phyloP scores from a whole-genome alignment of 2,797 vertebrate genomes.

The Catharus ustulatus region DNA sequence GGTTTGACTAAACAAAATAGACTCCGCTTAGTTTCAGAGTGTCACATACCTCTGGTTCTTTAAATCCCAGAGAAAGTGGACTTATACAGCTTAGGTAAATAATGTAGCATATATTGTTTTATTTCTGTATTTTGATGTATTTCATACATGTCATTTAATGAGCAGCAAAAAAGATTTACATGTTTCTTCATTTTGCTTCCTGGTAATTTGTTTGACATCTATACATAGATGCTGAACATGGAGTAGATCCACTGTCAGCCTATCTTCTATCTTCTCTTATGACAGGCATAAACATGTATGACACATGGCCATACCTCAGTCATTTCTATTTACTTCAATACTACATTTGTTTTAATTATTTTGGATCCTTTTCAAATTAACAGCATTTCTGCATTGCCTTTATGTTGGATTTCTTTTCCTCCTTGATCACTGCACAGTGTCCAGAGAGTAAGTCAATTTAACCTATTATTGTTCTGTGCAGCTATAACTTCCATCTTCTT shows the following conservation, averaged over 20 bases:
- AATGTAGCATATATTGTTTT: not conserved
- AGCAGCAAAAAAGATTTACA: not conserved
- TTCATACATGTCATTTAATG: not conserved
- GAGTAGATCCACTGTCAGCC: not conserved
- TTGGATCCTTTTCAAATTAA: conserved; percentile 1
- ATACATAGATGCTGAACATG: not conserved
- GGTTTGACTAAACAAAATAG: not conserved
- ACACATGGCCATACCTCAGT: not conserved
- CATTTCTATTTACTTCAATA: conserved; percentile 2
- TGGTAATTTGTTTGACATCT: conserved; percentile 25
- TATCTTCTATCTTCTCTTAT: not conserved
- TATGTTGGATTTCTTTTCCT: not conserved
- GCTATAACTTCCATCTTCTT: not conserved
- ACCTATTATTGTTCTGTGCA: not conserved
- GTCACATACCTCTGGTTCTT: fast-evolving
- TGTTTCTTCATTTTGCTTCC: not conserved
- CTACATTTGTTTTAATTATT: not conserved
- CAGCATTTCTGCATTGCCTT: not conserved
- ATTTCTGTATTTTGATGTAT: not conserved
- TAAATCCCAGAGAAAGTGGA: not conserved
- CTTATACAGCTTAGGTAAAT: not conserved
- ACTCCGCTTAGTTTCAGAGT: not conserved
- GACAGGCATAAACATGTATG: not conserved
- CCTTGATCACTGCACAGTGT: not conserved
- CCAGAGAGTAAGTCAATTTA: not conserved